phyloP scores from a whole-genome alignment of 1,140 invertebrate species.

The Conopomorpha cramerella region DNA sequence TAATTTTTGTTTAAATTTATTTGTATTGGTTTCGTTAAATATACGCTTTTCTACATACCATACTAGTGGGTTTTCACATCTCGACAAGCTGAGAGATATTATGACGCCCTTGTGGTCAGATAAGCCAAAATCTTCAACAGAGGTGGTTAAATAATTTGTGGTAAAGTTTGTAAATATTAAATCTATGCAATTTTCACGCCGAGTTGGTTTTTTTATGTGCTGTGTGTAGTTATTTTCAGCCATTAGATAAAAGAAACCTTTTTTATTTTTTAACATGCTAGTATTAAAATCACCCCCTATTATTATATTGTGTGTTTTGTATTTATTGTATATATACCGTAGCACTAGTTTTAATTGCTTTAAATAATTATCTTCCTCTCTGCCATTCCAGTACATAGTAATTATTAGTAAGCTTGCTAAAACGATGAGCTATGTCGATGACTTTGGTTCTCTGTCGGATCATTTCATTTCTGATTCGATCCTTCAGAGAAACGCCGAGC shows the following conservation, averaged over 20 bases:
- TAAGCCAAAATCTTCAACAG: too few species aligned
- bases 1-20: conserved; percentile 1
- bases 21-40: background rate
- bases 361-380: background rate
- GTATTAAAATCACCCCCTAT: too few species aligned
- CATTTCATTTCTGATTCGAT: too few species aligned
- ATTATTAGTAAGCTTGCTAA: too few species aligned
- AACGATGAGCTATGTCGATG: too few species aligned
- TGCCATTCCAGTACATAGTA: too few species aligned
- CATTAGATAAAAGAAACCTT: background rate
- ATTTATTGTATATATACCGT: background rate
- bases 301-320: too few species aligned
- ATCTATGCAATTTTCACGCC: background rate
- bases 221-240: background rate
- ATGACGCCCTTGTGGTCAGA: too few species aligned
- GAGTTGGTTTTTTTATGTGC: conserved; percentile 1
- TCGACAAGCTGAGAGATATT: background rate
- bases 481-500: too few species aligned
- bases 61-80: background rate
- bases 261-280: background rate
- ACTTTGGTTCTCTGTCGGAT: too few species aligned
- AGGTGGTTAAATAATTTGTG: too few species aligned
- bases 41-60: conserved; percentile 1
- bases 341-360: background rate
- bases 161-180: conserved; percentile 1